phyloP scores from a whole-genome alignment of 2,888 invertebrate genomes.

The Drosophila algonquin region DNA sequence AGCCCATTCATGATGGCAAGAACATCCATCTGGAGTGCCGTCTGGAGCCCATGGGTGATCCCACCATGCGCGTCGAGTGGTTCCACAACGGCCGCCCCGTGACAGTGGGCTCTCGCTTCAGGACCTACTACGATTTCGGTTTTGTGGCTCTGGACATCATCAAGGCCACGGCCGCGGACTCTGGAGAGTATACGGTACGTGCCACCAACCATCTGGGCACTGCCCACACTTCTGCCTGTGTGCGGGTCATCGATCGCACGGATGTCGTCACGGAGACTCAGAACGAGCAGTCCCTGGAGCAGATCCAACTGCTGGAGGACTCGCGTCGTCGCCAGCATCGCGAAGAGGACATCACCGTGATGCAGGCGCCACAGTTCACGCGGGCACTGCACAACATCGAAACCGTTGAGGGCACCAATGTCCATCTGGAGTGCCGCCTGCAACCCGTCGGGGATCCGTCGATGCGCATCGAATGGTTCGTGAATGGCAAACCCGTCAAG shows the following conservation, averaged over 20 bases:
- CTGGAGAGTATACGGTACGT: conserved; percentile 96
- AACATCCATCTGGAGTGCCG: conserved; percentile 96
- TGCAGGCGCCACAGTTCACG: conserved; percentile 94
- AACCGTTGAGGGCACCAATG: conserved; percentile 94
- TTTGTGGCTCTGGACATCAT: conserved; percentile 98
- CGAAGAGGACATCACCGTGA: conserved; percentile 92
- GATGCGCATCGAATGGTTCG: conserved; percentile 98
- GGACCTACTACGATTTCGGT: conserved; percentile 98
- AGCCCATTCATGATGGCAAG: conserved; percentile 93
- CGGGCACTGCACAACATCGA: conserved; percentile 94
- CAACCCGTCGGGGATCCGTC: conserved; percentile 96
- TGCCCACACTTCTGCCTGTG: conserved; percentile 95
- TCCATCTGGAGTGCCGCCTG: conserved; percentile 95
- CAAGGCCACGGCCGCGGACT: conserved; percentile 96
- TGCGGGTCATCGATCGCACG: conserved; percentile 92
- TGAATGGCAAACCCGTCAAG: conserved; percentile 95
- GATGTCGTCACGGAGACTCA: conserved; percentile 94
- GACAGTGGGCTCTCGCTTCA: conserved; percentile 95
- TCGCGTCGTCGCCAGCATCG: conserved; percentile 89
- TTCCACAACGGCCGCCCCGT: conserved; percentile 96
- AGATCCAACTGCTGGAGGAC: conserved; percentile 95
- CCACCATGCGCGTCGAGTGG: conserved; percentile 98
- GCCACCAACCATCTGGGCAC: conserved; percentile 97
- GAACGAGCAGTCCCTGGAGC: conserved; percentile 95
- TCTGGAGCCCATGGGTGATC: conserved; percentile 97